These are phyloP conservation scores for Melanaphis sacchari DNA, from an alignment of 1,140 invertebrate species.

Conservation along the genomic window DNA sequence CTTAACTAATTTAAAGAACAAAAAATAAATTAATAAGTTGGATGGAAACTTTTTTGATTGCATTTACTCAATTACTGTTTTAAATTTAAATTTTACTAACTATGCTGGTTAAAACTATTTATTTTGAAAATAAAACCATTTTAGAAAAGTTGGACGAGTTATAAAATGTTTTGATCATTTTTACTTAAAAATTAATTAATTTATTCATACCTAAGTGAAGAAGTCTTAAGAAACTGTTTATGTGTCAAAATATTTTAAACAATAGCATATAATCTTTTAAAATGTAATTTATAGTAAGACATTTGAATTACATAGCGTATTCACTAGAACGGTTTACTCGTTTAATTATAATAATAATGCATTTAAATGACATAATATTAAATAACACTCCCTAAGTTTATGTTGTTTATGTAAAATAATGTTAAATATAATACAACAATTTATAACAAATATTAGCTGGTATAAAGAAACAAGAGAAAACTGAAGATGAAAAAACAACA, in stretches of 20 bases:
- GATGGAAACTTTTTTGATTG: neutral
- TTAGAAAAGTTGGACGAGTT: neutral
- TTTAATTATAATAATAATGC: neutral
- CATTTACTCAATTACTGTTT: neutral
- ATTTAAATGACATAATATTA: neutral
- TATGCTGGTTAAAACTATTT: neutral
- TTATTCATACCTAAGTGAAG: neutral
- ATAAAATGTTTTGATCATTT: neutral
- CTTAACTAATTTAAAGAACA: neutral
- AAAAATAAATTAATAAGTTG: neutral
- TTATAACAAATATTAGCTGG: neutral
- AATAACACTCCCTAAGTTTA: neutral
- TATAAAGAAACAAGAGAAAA: neutral
- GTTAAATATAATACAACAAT: neutral
- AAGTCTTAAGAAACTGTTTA: neutral
- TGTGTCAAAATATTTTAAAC: neutral
- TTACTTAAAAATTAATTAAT: neutral
- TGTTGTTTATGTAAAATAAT: neutral
- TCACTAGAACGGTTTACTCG: neutral
- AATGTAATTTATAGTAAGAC: neutral
- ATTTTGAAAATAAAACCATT: neutral
- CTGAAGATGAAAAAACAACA: neutral
- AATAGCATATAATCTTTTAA: neutral
- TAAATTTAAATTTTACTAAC: neutral
- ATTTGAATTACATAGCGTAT: neutral